These are phyloP conservation scores for Synchiropus splendidus DNA, from an alignment of 2,113 vertebrate genomes.

Conservation along the genomic window DNA sequence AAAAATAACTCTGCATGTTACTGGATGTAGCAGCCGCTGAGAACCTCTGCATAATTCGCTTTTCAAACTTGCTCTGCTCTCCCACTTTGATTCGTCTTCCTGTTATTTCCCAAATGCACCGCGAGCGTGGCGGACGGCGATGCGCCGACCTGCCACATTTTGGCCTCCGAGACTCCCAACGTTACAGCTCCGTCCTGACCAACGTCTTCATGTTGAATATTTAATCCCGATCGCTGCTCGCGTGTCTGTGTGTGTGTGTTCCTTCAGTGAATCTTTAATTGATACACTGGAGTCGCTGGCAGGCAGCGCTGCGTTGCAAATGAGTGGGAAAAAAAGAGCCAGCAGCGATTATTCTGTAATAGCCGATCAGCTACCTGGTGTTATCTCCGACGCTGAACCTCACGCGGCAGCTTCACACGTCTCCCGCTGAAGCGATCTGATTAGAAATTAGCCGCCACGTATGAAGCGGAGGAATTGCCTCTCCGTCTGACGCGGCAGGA, in stretches of 20 bases:
- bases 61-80: conserved; percentile 36
- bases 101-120: conserved; percentile 1
- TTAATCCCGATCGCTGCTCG: conserved; percentile 42
- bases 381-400: conserved; percentile 12
- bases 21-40: conserved; percentile 39
- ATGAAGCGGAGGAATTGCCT: too few species aligned
- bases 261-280: conserved; percentile 52
- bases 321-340: conserved; percentile 16
- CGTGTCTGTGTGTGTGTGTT: conserved; percentile 15
- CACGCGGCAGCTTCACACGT: conserved; percentile 12
- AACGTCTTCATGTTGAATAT: conserved; percentile 49
- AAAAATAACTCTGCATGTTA: conserved; percentile 63
- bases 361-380: conserved; percentile 22
- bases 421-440: conserved; percentile 12
- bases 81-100: conserved; percentile 1
- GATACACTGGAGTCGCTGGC: conserved; percentile 35
- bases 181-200: conserved; percentile 31
- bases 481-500: too few species aligned
- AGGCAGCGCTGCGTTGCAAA: conserved; percentile 34
- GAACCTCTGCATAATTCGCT: conserved; percentile 53
- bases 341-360: conserved; percentile 38
- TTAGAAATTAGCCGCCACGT: conserved; percentile 2
- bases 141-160: too few species aligned
- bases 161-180: conserved; percentile 5
- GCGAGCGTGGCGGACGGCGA: too few species aligned